Base-by-base conservation (phyloP, 30 jellyfish, hydroid and myxozoan genomes). In the Pseudorhiza aurosa region DNA sequence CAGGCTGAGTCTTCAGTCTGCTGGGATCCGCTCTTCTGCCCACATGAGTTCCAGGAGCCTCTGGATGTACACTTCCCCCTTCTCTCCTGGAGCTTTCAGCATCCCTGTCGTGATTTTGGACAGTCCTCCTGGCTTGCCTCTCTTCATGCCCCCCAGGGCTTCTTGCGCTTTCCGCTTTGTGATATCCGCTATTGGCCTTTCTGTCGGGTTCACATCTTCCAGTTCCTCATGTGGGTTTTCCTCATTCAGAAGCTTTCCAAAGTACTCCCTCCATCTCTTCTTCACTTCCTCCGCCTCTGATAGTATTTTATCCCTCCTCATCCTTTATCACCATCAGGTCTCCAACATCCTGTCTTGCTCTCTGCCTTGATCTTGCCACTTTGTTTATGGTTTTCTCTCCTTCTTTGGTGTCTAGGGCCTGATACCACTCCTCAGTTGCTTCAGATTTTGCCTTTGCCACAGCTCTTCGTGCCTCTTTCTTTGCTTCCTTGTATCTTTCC, bases 191-290 rank as follows among this genome's bases (percentile, higher is more conserved):
- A 14, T 8, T 31, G 22, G 30, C 68, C 43, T 39, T 29, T 75
- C 79, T 8, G 17, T 45, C 22, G 27, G 39, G 28, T 39, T 35
- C 10, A 12, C 37, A 18, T n/a, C 37, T 49, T 11, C 56, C n/a
- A 74, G 37, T n/a, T 15, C 18, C 30, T 14, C 30, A 55, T 79
- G 56, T n/a, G 29, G 63, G 40, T 75, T 75, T 22, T 75, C 88
- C 10, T 15, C 56, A 62, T 75, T 75, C 78, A 75, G 18, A 32
- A 75, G 79, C 17, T 56, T 28, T 9, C 37, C 56, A 26, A 35
- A 75, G 79, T 75, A 55, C 53, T 32, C 49, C 25, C 68, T 57
- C 88, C 88, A 60, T 58, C 88, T 75, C 49, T 56, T 28, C 43
- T 19, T 19, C 17, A 75, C 39, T n/a, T 55, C 67, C 15, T 31